Evolutionary conservation across 92 coral and sea anemone species (phyloP).

Genomic region (Actinernus sp.): DNA sequence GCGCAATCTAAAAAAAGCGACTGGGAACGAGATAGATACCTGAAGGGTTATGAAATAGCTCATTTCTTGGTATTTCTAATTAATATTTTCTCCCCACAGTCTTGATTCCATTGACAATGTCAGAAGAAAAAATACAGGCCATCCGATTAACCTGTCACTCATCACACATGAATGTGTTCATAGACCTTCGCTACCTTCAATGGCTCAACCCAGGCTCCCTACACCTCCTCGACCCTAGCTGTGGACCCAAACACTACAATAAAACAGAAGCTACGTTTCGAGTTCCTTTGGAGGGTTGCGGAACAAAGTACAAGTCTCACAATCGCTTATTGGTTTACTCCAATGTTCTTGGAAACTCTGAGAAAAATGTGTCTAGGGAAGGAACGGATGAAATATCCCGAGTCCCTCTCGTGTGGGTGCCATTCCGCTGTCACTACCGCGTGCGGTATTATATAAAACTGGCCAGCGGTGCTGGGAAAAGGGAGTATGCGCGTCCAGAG

Average conservation of each 20-base stretch:
- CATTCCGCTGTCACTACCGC: slow-evolving; percentile 24
- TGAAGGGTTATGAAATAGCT: no score
- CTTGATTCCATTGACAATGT: neutral
- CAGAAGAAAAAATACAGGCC: slow-evolving; percentile 9
- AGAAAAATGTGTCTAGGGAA: slow-evolving; percentile 1
- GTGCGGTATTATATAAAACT: slow-evolving; percentile 15
- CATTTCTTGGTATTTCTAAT: neutral
- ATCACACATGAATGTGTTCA: slow-evolving; percentile 46
- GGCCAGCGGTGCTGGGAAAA: slow-evolving; percentile 3
- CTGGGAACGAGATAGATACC: no score
- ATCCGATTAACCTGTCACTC: slow-evolving; percentile 34
- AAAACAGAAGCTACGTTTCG: slow-evolving; percentile 36
- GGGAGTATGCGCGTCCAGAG: neutral
- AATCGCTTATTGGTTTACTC: slow-evolving; percentile 35
- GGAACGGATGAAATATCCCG: slow-evolving; percentile 17
- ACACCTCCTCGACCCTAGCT: slow-evolving; percentile 47
- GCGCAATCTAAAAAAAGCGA: no score
- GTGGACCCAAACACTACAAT: slow-evolving; percentile 32
- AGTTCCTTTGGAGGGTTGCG: slow-evolving; percentile 67
- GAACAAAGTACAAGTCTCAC: slow-evolving; percentile 35
- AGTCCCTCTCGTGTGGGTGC: slow-evolving; percentile 24
- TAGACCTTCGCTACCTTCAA: slow-evolving; percentile 47
- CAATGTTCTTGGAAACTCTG: slow-evolving; percentile 53
- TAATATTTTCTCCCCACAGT: neutral
- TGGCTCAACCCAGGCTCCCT: slow-evolving; percentile 47